A percentile compares a stretch with the other conserved stretches of the same genome.
Evolutionary conservation across 2,888 invertebrate genomes (phyloP).

Genomic region (Bombyx huttoni): DNA sequence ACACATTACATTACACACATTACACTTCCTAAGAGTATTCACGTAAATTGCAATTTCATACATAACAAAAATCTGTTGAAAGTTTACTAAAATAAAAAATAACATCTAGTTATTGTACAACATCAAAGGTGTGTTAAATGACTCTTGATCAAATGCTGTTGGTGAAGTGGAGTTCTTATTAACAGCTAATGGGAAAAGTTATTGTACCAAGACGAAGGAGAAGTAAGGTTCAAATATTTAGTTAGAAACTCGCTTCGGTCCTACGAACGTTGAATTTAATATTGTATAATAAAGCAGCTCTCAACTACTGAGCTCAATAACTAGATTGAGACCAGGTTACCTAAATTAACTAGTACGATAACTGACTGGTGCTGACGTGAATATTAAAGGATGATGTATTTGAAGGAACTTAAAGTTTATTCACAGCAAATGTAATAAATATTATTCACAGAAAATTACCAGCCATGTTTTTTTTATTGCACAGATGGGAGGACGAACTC

Average conservation of each 20-base stretch:
- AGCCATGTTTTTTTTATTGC: too few relatives aligned
- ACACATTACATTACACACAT: too few relatives aligned
- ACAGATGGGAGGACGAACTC: too few relatives aligned
- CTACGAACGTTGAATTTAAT: constrained; percentile 61
- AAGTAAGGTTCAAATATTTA: constrained; percentile 64
- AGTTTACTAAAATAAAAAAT: too few relatives aligned
- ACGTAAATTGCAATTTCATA: too few relatives aligned
- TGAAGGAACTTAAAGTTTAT: too few relatives aligned
- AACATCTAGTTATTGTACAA: neutral
- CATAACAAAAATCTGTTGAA: too few relatives aligned
- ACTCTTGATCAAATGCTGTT: neutral
- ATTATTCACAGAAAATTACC: too few relatives aligned
- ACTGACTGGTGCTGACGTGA: neutral
- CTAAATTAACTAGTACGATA: constrained; percentile 37
- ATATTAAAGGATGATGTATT: neutral
- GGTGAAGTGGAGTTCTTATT: neutral
- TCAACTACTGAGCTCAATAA: constrained; percentile 60
- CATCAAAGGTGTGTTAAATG: neutral
- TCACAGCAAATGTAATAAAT: too few relatives aligned
- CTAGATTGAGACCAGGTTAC: constrained; percentile 53
- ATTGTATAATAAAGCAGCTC: constrained; percentile 68
- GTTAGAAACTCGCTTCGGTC: constrained; percentile 59
- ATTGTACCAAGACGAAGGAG: constrained; percentile 21
- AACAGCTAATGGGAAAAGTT: constrained; percentile 2
- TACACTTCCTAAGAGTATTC: too few relatives aligned